Base-by-base conservation (phyloP, 2,888 invertebrate species). In the Oligia strigilis region DNA sequence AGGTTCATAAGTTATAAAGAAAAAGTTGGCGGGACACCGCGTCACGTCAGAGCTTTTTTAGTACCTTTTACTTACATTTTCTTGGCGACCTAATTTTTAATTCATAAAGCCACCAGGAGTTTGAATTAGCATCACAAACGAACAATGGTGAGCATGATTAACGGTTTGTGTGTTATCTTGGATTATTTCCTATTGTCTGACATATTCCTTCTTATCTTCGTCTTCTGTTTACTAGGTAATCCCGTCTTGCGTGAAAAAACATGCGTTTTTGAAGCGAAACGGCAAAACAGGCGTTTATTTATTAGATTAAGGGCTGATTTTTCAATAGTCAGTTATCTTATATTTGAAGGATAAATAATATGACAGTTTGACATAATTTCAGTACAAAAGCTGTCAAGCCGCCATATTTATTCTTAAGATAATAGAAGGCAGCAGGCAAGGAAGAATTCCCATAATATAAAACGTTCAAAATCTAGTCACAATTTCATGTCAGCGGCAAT, bases 1-100 rank as follows among this genome's bases (percentile, higher is more conserved):
- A 91, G 89, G 89, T 89, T 92, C 87, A 88, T 85, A 90, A 86
- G 72, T 83, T 88, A 77, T 70, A 88, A 87, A 84, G 78, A 65
- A 89, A 71, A 91, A 90, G 88, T 91, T 87, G 80, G 69, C 62
- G 75, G 75, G 77, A 80, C 79, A 86, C 78, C 83, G 76, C 69
- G 66, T 71, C 84, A 85, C 86, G 87, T 83, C 73, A 77, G 40
- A 60, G 77, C 65, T 86, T 83, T 46, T 85, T 83, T 75, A 74
- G 60, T 71, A 71, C 71, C 11, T 62, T 85, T 82, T 74, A 71
- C 69, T 43, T 73, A 84, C 80, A 83, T 89, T 88, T 87, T 84
- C 85, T 88, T 82, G 49, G 65, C 29, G 76, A 85, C 67, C 82
- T 79, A 76, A 86, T 88, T 89, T 85, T 66, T 72, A 85, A 91